Percentiles rank a stretch among this genome's conserved stretches.
Conservation (phyloP, 2,113 vertebrate genomes). For the Daubentonia madagascariensis region DNA sequence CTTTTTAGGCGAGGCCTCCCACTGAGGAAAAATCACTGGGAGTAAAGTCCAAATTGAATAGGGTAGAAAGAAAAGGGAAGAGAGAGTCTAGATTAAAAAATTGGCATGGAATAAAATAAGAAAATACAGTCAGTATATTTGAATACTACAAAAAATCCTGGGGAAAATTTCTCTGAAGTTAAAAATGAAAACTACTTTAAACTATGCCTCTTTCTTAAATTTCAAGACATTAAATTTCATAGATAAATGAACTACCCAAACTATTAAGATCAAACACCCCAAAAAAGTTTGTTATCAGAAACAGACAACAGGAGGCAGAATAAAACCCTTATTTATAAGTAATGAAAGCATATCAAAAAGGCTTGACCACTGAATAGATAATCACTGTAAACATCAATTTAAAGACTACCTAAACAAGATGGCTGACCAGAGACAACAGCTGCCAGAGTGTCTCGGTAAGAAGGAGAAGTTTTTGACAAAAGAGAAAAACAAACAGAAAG, state of each 20-base stretch:
- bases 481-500: no score
- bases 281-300: neutral
- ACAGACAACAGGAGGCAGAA: neutral
- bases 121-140: neutral
- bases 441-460: no score
- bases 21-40: neutral
- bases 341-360: neutral
- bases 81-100: neutral
- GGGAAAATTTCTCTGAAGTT: neutral
- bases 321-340: neutral
- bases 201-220: neutral
- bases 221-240: neutral
- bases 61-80: neutral
- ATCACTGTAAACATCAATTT: neutral
- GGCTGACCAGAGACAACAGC: no score
- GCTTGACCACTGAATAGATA: neutral
- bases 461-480: no score
- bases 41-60: neutral
- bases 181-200: neutral
- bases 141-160: neutral
- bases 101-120: neutral
- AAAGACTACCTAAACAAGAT: neutral
- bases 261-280: neutral
- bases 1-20: neutral
- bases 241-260: neutral